Evolutionary conservation across 2,113 vertebrate genomes (phyloP), one percentile per base, ranked within the genome.

Genomic region (Rhinichthys klamathensis): DNA sequence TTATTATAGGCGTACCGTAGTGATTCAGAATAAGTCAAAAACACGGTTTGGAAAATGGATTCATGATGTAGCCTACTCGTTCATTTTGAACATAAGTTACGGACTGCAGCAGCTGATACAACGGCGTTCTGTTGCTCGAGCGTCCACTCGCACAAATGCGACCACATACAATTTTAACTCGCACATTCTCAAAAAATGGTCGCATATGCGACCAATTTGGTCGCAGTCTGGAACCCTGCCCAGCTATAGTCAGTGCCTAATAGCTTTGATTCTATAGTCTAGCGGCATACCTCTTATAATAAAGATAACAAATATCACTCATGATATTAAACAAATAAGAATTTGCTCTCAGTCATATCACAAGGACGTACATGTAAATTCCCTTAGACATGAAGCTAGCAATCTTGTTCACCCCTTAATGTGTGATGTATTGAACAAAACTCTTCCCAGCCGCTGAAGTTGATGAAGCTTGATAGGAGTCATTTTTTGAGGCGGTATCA

Each of bases 381-480:
- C 70, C 61, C 76, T 23, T 65, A 80, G 86, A 85, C 86, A 83
- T 88, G 76, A 70, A 91, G 90, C 65, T 83, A 89, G 85, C 73
- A 82, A 88, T 86, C 84, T 84, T 70, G 80, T 84, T 86, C 76
- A 84, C 82, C 84, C 82, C 90, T 92, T 92, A 90, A 92, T 94
- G 94, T 91, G 85, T 84, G 74, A 88, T 88, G 87, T 87, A 92
- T 94, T 92, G 89, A 93, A 92, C 90, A 91, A 92, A 90, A 91
- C 91, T 87, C 91, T 90, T 91, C 90, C 88, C 91, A 89, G 89
- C 88, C 89, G 82, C 89, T 89, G 87, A 80, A 88, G 89, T 89
- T 93, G 92, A 94, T 92, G 91, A 91, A 93, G 93, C 90, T 90
- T 93, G 92, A 94, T 90, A 88, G 89, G 89, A 87, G 87, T 90